phyloP scores from a whole-genome alignment of 2,888 invertebrate species.

The Labia minor region DNA sequence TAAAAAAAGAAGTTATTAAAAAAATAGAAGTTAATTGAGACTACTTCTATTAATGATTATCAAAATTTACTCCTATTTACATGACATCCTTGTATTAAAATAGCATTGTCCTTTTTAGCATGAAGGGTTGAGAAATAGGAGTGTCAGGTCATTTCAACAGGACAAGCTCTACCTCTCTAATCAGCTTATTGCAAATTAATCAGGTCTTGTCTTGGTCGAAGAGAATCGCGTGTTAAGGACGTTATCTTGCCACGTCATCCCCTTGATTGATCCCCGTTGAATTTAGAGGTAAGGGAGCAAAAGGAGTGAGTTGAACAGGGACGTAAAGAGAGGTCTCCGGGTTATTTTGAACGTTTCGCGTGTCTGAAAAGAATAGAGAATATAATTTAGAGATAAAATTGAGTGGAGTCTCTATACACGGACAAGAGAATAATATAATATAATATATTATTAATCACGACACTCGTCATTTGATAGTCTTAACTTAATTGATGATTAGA shows the following conservation, averaged over 20 bases:
- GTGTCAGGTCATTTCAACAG: too few species aligned
- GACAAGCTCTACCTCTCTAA: neutral
- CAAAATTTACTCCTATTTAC: too few species aligned
- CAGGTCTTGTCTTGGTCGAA: neutral
- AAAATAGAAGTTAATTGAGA: too few species aligned
- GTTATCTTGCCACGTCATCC: constrained; percentile 1
- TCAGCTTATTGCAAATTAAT: constrained; percentile 13
- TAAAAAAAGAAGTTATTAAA: too few species aligned
- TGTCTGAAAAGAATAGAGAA: constrained; percentile 13
- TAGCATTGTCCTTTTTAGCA: too few species aligned
- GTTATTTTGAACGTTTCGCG: neutral
- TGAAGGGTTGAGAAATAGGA: too few species aligned
- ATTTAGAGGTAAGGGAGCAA: neutral
- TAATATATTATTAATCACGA: too few species aligned
- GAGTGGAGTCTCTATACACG: neutral
- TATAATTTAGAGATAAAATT: constrained; percentile 8
- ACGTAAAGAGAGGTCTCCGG: neutral
- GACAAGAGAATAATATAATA: too few species aligned
- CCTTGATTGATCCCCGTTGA: constrained; percentile 13
- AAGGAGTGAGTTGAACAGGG: neutral
- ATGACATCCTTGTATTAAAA: too few species aligned
- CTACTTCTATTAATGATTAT: too few species aligned
- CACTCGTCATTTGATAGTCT: too few species aligned
- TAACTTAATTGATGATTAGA: too few species aligned
- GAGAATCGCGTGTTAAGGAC: neutral